Conservation (phyloP, 2,113 vertebrate species). For the Rhynchomys soricoides region DNA sequence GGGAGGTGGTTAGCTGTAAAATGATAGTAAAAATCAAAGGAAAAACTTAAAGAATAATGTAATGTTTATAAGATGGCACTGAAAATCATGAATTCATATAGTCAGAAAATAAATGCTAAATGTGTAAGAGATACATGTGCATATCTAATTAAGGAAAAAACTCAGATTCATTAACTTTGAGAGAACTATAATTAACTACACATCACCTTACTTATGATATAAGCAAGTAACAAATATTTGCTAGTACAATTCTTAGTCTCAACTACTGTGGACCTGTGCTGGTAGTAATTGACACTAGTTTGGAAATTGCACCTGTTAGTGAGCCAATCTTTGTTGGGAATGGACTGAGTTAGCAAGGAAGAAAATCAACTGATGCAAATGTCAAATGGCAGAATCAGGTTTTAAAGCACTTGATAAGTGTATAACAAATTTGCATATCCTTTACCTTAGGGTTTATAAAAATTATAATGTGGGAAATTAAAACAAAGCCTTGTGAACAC, state of each 20-base stretch:
- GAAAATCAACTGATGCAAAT: neutral
- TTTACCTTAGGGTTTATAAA: neutral
- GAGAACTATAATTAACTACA: neutral
- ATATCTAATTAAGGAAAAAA: neutral
- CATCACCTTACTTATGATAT: neutral
- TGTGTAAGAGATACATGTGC: neutral
- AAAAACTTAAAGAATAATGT: neutral
- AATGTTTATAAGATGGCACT: neutral
- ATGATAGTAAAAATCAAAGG: neutral
- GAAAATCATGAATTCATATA: neutral
- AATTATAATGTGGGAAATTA: neutral
- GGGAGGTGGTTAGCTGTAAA: neutral
- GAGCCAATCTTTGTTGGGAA: neutral
- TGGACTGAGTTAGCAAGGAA: neutral
- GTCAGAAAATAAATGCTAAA: neutral
- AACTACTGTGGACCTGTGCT: neutral
- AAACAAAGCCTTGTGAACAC: neutral
- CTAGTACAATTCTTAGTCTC: neutral
- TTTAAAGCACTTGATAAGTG: neutral
- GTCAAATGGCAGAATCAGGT: neutral
- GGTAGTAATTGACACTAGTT: neutral
- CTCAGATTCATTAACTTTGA: neutral
- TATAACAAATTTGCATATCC: neutral
- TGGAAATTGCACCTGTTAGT: neutral
- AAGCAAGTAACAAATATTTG: neutral